Percentiles rank a stretch among this genome's conserved stretches.
These are phyloP conservation scores for Metacarcinus magister DNA, from an alignment of 2,888 invertebrate species.

Conservation along the genomic window DNA sequence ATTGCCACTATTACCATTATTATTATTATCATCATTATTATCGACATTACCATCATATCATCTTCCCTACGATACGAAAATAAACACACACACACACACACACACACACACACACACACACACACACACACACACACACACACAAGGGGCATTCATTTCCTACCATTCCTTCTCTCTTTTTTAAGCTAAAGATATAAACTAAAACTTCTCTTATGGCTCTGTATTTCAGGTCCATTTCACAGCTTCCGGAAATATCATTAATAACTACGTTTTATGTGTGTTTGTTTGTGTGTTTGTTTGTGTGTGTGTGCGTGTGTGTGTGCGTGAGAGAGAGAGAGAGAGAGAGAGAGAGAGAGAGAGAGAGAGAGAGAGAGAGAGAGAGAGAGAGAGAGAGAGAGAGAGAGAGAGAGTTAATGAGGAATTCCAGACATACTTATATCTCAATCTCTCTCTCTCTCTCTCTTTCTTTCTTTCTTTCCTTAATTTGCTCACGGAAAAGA, in stretches of 20 bases:
- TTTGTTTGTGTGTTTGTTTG: neutral
- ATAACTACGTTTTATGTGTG: neutral
- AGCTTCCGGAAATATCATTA: neutral
- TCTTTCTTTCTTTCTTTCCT: too few species aligned
- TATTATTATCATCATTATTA: neutral
- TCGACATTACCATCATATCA: neutral
- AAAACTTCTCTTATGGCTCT: too few species aligned
- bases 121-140: neutral
- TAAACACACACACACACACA: neutral
- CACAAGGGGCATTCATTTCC: neutral
- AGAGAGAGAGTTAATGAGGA: too few species aligned
- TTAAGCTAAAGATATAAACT: neutral
- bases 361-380: neutral
- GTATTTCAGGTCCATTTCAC: neutral
- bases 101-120: constrained; percentile 26
- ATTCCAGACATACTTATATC: too few species aligned
- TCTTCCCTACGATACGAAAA: neutral
- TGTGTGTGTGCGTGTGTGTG: constrained; percentile 15
- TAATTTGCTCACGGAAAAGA: too few species aligned
- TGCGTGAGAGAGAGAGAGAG: neutral
- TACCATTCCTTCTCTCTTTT: neutral
- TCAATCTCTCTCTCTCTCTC: too few species aligned
- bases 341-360: neutral
- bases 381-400: neutral
- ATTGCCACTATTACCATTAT: neutral